These are phyloP conservation scores for Trypoxylon attenuatum DNA, from an alignment of 2,888 invertebrate genomes.

Conservation along the genomic window DNA sequence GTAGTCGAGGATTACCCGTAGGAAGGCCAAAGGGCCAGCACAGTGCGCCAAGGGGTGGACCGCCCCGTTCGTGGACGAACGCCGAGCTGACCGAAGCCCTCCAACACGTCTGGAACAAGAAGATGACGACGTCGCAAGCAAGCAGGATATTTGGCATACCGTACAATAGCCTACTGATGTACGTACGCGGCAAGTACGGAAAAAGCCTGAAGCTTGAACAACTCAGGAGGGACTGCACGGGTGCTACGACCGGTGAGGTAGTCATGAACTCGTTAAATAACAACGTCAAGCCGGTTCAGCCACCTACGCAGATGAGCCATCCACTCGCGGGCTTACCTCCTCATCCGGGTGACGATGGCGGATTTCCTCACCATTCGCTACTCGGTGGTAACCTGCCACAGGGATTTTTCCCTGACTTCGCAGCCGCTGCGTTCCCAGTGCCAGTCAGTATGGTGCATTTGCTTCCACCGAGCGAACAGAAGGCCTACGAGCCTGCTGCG, in stretches of 20 bases:
- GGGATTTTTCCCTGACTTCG: slow-evolving; percentile 89
- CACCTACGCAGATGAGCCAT: slow-evolving; percentile 61
- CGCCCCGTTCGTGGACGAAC: slow-evolving; percentile 94
- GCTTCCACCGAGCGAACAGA: slow-evolving; percentile 86
- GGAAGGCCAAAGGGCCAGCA: slow-evolving; percentile 93
- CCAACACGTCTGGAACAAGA: slow-evolving; percentile 96
- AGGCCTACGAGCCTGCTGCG: slow-evolving; percentile 79
- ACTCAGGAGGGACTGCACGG: slow-evolving; percentile 90
- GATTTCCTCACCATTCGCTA: slow-evolving; percentile 67
- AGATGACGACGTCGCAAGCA: slow-evolving; percentile 95
- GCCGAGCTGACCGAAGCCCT: slow-evolving; percentile 92
- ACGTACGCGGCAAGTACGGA: slow-evolving; percentile 94
- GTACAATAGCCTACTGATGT: slow-evolving; percentile 94
- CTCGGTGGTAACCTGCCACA: slow-evolving; percentile 77
- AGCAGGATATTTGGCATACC: slow-evolving; percentile 93
- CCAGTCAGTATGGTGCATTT: slow-evolving; percentile 90
- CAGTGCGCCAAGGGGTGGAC: slow-evolving; percentile 92
- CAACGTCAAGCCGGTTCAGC: slow-evolving; percentile 77
- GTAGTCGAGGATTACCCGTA: slow-evolving; percentile 76
- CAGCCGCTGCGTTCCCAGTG: slow-evolving; percentile 84
- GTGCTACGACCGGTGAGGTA: slow-evolving; percentile 84
- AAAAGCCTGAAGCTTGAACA: slow-evolving; percentile 92
- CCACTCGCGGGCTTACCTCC: slow-evolving; percentile 59
- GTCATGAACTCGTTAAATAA: slow-evolving; percentile 76
- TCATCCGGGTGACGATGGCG: slow-evolving; percentile 63